Base-by-base conservation (phyloP, 2,797 vertebrate genomes). In the Harpagifer antarcticus region DNA sequence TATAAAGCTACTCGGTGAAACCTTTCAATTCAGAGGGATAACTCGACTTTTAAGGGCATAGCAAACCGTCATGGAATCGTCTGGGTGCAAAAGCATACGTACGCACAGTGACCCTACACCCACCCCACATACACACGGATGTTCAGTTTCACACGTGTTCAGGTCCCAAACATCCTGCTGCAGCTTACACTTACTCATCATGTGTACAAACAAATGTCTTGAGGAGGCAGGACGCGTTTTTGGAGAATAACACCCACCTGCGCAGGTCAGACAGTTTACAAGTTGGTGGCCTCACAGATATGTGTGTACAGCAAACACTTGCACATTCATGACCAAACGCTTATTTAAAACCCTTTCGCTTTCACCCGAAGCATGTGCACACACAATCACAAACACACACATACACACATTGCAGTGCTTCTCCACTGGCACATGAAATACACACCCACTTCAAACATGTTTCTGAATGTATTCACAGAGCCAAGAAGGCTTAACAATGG, bases 131-230 rank as follows among this genome's bases (percentile, higher is more conserved):
- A 59, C 69, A 73, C 78, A 85, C 86, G 19, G 62, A 88, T 82
- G 81, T 89, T 91, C 95, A 93, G 93, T 94, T 95, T 93, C 95
- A 94, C 96, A 95, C 93, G 91, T 86, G 94, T 93, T 90, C 93
- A 93, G 89, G 88, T 86, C 88, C 94, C 92, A 92, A 62, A 93
- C 96, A 97, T 97, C 97, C 96, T 97, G 96, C 78, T 93, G 95
- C 92, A 92, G 94, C 95, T 93, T 94, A 95, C 85, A 93, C 90
- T 95, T 95, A 94, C 93, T 94, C 92, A 92, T 92, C 84, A 79
- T 96, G 95, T 96, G 96, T 96, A 97, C 96, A 96, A 96, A 97
- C 97, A 97, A 95, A 96, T 95, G 96, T 96, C 92, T 83, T 50
- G 65, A 79, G 72, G 65, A 89, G 76, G 81, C 83, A 86, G 80